Base-by-base conservation (phyloP, 2,888 invertebrate species). In the Perdita meconis region DNA sequence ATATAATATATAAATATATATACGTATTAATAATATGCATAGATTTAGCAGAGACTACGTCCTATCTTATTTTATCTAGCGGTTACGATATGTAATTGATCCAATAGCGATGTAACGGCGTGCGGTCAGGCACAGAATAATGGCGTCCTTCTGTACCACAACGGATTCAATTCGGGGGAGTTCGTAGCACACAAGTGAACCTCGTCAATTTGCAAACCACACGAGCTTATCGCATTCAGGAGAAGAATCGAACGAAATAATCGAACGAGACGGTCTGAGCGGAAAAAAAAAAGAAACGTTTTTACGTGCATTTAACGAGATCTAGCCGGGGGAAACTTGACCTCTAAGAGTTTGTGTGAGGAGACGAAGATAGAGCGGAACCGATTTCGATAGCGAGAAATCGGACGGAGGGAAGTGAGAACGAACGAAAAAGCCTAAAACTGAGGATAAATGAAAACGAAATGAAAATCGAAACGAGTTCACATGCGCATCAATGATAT, bases 91-190 rank as follows among this genome's bases (percentile, higher is more conserved):
- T 78, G 76, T 76, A 47, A 82, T 81, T 86, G 84, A 67, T 70
- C 80, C 76, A 65, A 38, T 64, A 82, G 66, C 36, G 8, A 73
- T 81, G 38, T 70, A 53, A 60, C 22, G 80, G 81, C 82, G 85
- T 86, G 85, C 83, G 86, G 76, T 56, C 65, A 78, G 74, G 70
- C 47, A 22, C 19, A 47, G 47, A 1, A 47, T n/a, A 36, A 34
- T 61, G 75, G 78, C 69, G 61, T 65, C 74, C 71, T 72, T 76
- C 70, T 68, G 63, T 68, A 47, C 65, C 68, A 77, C 82, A 19
- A 44, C 51, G 71, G 84, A 90, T 91, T 90, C 90, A 88, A 89
- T 89, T 90, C 89, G 91, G 89, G 91, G 89, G 91, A 92, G 91
- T 90, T 88, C 72, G 68, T 80, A 79, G 80, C 78, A 80, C 73